Conservation (phyloP, 2,888 invertebrate species). For the Steinernema scapterisci region DNA sequence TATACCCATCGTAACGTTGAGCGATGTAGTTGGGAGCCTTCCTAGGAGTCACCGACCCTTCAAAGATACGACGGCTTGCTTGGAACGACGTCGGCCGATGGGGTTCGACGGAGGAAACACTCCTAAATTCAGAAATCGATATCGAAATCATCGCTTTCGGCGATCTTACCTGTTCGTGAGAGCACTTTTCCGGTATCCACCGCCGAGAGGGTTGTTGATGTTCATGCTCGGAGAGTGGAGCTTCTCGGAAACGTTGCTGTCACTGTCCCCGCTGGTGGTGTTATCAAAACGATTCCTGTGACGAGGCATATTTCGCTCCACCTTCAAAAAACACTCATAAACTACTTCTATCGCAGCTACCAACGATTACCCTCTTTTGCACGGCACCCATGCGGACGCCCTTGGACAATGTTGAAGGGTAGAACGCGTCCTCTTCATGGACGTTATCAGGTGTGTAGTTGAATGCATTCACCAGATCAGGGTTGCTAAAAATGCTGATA, state of each 20-base stretch:
- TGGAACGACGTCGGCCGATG: constrained; percentile 7
- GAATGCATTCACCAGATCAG: constrained; percentile 43
- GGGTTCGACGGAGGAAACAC: constrained; percentile 40
- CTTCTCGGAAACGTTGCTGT: constrained; percentile 38
- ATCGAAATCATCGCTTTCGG: too few species aligned
- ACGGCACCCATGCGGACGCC: constrained; percentile 48
- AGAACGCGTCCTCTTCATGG: constrained; percentile 33
- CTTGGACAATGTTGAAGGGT: constrained; percentile 46
- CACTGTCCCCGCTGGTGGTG: constrained; percentile 43
- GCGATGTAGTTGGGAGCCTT: constrained; percentile 41
- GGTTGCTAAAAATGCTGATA: constrained; percentile 40
- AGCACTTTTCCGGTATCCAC: constrained; percentile 3
- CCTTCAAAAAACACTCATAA: constrained; percentile 18
- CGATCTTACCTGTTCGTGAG: constrained; percentile 20
- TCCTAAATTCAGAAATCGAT: constrained; percentile 33
- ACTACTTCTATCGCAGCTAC: not conserved
- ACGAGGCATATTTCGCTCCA: constrained; percentile 32
- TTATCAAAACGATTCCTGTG: constrained; percentile 31
- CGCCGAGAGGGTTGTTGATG: constrained; percentile 10
- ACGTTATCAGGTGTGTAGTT: constrained; percentile 31
- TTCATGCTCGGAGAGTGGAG: constrained; percentile 24
- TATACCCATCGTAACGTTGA: constrained; percentile 34
- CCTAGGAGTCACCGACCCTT: constrained; percentile 4
- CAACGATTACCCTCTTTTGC: constrained; percentile 46
- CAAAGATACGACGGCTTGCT: constrained; percentile 1